phyloP scores from a whole-genome alignment of 2,888 invertebrate species.

The Polydrusus cervinus region DNA sequence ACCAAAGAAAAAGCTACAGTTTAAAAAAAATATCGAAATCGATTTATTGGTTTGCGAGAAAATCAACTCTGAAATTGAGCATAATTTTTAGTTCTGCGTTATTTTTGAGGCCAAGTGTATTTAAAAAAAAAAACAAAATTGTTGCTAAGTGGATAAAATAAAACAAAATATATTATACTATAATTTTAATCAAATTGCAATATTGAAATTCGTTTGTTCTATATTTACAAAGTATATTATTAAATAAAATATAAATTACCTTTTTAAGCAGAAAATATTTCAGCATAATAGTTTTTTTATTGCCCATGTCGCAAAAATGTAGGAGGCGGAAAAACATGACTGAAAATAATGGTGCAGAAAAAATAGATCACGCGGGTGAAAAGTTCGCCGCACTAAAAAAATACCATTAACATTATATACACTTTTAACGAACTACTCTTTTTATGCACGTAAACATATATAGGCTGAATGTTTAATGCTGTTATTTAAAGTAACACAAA shows the following conservation, averaged over 20 bases:
- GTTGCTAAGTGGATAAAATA: too few species aligned
- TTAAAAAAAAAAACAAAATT: too few species aligned
- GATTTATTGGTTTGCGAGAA: too few species aligned
- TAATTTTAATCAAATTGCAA: too few species aligned
- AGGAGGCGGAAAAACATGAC: slow-evolving; percentile 14
- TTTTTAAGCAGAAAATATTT: slow-evolving; percentile 14
- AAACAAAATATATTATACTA: too few species aligned
- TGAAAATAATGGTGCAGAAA: slow-evolving; percentile 24
- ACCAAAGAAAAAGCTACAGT: too few species aligned
- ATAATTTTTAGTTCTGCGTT: too few species aligned
- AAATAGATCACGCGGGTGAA: slow-evolving; percentile 25
- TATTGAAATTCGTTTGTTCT: too few species aligned
- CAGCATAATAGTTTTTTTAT: slow-evolving; percentile 27
- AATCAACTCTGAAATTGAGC: too few species aligned
- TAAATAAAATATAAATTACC: slow-evolving; percentile 15
- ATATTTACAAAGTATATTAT: too few species aligned
- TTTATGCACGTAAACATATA: slow-evolving; percentile 11
- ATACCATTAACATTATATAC: slow-evolving; percentile 32
- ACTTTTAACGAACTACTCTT: slow-evolving; percentile 22
- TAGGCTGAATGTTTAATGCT: background rate
- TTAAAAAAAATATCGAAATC: too few species aligned
- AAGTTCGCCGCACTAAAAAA: slow-evolving; percentile 29
- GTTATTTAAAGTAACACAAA: background rate
- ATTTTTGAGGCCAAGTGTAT: too few species aligned
- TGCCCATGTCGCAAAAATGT: slow-evolving; percentile 16